A percentile compares a stretch with the other conserved stretches of the same genome.
These are phyloP conservation scores for Hydractinia echinata DNA, from an alignment of 30 jellyfish, hydroid and myxozoan genomes.

Conservation along the genomic window DNA sequence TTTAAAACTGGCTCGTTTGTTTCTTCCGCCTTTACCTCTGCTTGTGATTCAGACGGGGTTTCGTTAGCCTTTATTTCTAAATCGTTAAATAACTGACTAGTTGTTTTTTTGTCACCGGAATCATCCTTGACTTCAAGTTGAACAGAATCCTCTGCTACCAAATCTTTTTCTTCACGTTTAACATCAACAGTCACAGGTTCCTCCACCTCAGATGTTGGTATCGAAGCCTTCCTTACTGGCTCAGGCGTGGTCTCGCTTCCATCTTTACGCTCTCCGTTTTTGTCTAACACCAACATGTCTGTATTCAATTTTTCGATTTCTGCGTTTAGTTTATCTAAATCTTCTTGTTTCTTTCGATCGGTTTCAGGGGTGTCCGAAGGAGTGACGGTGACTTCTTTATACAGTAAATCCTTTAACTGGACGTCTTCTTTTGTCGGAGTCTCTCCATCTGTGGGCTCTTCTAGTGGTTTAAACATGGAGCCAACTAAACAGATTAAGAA, in stretches of 20 bases:
- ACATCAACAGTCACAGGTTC: conserved; percentile 3
- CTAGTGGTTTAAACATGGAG: conserved; percentile 28
- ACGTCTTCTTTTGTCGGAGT: conserved; percentile 23
- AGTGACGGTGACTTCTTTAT: conserved; percentile 20
- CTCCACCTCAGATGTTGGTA: neutral
- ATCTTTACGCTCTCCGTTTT: neutral
- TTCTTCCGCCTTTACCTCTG: neutral
- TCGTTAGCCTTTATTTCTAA: conserved; percentile 3
- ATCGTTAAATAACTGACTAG: conserved; percentile 7
- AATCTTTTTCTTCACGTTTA: neutral
- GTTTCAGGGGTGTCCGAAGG: conserved; percentile 15
- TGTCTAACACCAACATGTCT: conserved; percentile 8
- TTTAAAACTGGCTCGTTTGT: neutral
- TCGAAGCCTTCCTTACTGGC: neutral
- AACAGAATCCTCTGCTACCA: conserved; percentile 10
- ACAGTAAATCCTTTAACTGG: conserved; percentile 21
- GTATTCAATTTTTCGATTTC: conserved; percentile 31
- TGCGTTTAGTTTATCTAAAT: conserved; percentile 22
- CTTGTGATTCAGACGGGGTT: neutral
- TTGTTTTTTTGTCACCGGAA: conserved; percentile 2
- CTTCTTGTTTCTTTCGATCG: conserved; percentile 22
- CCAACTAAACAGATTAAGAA: conserved; percentile 22
- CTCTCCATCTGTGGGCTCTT: conserved; percentile 7
- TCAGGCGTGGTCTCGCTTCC: neutral
- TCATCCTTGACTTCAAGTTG: conserved; percentile 14